Evolutionary conservation across 2,888 invertebrate genomes (phyloP).

Genomic region (Vesta saturnalis): DNA sequence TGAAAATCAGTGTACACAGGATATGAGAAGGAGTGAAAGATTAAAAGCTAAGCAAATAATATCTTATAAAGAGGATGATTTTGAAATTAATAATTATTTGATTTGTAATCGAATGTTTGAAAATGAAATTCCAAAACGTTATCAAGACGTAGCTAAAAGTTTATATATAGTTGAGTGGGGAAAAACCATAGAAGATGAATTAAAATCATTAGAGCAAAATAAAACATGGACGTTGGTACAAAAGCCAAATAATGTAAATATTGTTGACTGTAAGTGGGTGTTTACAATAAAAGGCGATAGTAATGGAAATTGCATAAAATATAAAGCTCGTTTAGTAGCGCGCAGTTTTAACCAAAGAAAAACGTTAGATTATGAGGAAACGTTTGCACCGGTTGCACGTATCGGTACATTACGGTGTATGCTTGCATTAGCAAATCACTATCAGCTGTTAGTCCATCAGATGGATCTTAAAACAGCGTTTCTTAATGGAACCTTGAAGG

Average conservation of each 20-base stretch:
- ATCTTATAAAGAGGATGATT: not conserved
- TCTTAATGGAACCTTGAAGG: conserved; percentile 45
- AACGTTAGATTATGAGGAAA: not conserved
- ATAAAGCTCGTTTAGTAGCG: conserved; percentile 11
- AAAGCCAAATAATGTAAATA: conserved; percentile 19
- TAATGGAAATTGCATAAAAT: conserved; percentile 3
- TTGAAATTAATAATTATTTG: not conserved
- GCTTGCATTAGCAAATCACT: conserved; percentile 31
- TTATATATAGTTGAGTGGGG: conserved; percentile 40
- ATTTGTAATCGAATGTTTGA: not conserved
- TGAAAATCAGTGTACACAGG: not conserved
- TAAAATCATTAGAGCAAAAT: conserved; percentile 17
- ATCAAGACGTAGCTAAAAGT: not conserved
- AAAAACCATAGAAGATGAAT: conserved; percentile 21
- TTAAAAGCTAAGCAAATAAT: not conserved
- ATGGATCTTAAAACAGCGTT: conserved; percentile 47
- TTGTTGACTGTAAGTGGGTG: conserved; percentile 19
- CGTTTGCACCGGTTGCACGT: not conserved
- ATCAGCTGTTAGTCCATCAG: conserved; percentile 42
- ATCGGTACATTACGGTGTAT: not conserved
- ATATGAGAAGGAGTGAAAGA: not conserved
- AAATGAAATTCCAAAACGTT: not conserved
- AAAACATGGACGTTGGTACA: conserved; percentile 25
- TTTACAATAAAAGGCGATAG: not conserved
- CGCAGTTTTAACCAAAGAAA: not conserved